A percentile compares a stretch with the other conserved stretches of the same genome.
Conservation (phyloP, 2,797 vertebrate genomes). For the Todus mexicanus region DNA sequence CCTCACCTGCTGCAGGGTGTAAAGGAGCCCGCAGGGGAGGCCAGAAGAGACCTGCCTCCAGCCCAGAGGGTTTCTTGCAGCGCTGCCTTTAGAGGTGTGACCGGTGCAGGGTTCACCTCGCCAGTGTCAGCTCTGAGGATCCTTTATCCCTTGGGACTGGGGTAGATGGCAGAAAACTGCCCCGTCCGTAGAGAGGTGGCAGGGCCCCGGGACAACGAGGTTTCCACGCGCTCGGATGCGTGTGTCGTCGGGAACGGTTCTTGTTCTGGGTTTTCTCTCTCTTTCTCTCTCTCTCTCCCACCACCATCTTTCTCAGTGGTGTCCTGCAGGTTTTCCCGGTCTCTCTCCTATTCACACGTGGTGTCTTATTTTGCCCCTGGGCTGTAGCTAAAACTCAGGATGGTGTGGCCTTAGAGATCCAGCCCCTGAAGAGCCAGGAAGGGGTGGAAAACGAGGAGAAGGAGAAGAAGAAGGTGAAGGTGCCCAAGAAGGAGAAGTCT, state of each 20-base stretch:
- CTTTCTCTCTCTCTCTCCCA: slow-evolving; percentile 5
- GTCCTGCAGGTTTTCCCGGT: background rate
- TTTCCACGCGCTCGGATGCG: slow-evolving; percentile 1
- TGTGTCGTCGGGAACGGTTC: slow-evolving; percentile 35
- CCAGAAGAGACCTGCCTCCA: background rate
- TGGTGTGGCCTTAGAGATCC: slow-evolving; percentile 94
- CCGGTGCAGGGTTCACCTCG: background rate
- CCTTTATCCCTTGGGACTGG: background rate
- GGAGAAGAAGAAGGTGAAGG: slow-evolving; percentile 86
- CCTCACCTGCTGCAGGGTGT: background rate
- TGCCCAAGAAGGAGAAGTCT: slow-evolving; percentile 97
- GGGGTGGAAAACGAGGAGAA: slow-evolving; percentile 88
- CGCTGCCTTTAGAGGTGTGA: background rate
- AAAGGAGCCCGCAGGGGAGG: background rate
- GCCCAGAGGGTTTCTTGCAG: background rate
- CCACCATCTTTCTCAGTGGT: slow-evolving; percentile 57
- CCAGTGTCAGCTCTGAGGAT: background rate
- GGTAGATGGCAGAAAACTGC: background rate
- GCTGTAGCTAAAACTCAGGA: slow-evolving; percentile 94
- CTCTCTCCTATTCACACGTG: slow-evolving; percentile 55
- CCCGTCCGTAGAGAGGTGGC: background rate
- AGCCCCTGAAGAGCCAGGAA: slow-evolving; percentile 96
- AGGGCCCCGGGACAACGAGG: slow-evolving; percentile 1
- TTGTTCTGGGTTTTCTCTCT: slow-evolving; percentile 47
- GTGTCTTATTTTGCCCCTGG: slow-evolving; percentile 59